A percentile compares a stretch with the other conserved stretches of the same genome.
phyloP scores from a whole-genome alignment of 2,797 vertebrate species.

The Margarornis squamiger region DNA sequence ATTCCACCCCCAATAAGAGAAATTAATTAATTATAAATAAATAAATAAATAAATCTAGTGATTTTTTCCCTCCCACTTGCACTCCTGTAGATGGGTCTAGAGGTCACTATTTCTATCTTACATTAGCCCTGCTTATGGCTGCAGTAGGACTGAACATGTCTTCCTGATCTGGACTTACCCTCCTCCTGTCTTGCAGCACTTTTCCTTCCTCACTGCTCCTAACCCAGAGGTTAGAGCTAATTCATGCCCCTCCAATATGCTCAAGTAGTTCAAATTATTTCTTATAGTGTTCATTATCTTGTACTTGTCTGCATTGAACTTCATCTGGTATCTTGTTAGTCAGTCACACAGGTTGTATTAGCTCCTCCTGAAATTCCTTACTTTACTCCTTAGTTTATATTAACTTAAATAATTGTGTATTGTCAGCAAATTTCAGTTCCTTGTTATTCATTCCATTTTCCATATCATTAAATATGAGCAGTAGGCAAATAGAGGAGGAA shows the following conservation, averaged over 20 bases:
- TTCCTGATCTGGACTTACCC: neutral
- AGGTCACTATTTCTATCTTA: neutral
- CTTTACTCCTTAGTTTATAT: slow-evolving; percentile 23
- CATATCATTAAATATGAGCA: slow-evolving; percentile 66
- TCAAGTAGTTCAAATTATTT: slow-evolving; percentile 52
- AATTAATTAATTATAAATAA: neutral
- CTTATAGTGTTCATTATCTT: slow-evolving; percentile 11
- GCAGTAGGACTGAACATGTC: neutral
- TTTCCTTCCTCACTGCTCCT: neutral
- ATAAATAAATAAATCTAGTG: neutral
- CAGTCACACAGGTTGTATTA: slow-evolving; percentile 49
- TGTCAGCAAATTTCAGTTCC: slow-evolving; percentile 57
- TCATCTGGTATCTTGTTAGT: slow-evolving; percentile 43
- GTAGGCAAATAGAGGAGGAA: slow-evolving; percentile 59
- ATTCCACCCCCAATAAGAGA: neutral
- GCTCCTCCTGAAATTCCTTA: slow-evolving; percentile 35
- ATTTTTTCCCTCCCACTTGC: neutral
- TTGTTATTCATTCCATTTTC: slow-evolving; percentile 62
- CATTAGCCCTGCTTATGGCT: neutral
- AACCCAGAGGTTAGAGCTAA: slow-evolving; percentile 10
- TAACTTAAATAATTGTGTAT: slow-evolving; percentile 64
- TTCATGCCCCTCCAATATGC: neutral
- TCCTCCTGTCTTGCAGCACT: neutral
- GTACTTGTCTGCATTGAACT: slow-evolving; percentile 8
- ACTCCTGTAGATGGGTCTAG: neutral